Evolutionary conservation across 2,888 invertebrate species (phyloP).

Genomic region (Drosophila melanosoma): DNA sequence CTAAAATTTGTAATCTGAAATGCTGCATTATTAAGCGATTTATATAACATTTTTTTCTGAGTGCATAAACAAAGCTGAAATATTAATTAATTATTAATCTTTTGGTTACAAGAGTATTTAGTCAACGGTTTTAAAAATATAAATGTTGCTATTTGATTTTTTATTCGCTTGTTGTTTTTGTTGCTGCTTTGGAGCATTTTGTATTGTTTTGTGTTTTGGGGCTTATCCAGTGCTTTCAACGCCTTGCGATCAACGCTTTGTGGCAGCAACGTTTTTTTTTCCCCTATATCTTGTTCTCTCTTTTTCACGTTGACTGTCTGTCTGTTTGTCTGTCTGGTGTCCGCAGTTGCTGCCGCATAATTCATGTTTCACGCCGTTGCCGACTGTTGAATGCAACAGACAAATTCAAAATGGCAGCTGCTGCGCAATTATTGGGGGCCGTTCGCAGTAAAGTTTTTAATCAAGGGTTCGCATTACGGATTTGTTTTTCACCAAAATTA

Average conservation of each 20-base stretch:
- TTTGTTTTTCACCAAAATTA: constrained; percentile 58
- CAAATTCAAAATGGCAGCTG: constrained; percentile 70
- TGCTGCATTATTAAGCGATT: background rate
- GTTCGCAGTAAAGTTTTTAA: constrained; percentile 45
- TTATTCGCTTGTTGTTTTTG: constrained; percentile 16
- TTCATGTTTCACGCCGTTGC: constrained; percentile 76
- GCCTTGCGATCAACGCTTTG: constrained; percentile 69
- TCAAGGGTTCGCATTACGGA: constrained; percentile 62
- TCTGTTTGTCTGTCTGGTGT: background rate
- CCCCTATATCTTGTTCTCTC: constrained; percentile 1
- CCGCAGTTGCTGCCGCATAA: constrained; percentile 59
- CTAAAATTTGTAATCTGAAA: background rate
- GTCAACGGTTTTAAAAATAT: background rate
- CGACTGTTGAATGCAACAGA: constrained; percentile 27
- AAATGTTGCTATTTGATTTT: constrained; percentile 9
- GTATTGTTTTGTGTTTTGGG: constrained; percentile 75
- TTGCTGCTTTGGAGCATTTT: constrained; percentile 60
- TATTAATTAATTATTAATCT: too few species aligned
- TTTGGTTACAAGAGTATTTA: background rate
- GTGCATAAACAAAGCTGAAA: background rate
- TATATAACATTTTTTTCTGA: background rate
- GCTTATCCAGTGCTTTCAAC: constrained; percentile 78
- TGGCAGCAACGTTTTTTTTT: constrained; percentile 23
- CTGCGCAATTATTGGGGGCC: constrained; percentile 53
- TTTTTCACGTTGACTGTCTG: background rate